A percentile compares a stretch with the other conserved stretches of the same genome.
Conservation (phyloP, 2,113 vertebrate species). For the Oceanodroma tethys region DNA sequence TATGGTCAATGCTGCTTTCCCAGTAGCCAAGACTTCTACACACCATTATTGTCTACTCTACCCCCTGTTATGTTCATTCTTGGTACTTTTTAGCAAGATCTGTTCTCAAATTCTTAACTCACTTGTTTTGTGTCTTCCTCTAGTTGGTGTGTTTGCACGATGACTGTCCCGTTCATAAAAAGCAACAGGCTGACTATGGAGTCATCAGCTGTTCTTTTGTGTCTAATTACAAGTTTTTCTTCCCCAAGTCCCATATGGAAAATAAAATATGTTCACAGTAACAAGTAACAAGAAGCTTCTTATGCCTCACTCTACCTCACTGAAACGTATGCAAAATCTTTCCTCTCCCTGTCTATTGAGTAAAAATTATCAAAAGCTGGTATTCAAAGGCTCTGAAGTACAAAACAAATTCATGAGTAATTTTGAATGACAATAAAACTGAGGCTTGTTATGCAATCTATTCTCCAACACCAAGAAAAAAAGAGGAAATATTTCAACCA, state of each 20-base stretch:
- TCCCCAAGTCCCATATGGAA: neutral
- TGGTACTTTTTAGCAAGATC: neutral
- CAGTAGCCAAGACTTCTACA: neutral
- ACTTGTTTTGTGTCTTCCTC: neutral
- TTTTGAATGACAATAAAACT: neutral
- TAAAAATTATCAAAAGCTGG: neutral
- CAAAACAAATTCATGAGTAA: neutral
- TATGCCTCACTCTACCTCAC: neutral
- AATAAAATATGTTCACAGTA: neutral
- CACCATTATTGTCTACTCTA: neutral
- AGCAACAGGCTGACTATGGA: neutral
- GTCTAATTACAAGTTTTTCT: neutral
- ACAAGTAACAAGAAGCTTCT: neutral
- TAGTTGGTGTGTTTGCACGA: neutral
- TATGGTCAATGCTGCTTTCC: neutral
- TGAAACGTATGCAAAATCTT: neutral
- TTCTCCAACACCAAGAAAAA: neutral
- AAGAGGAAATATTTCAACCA: neutral
- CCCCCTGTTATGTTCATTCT: neutral
- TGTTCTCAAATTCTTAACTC: neutral
- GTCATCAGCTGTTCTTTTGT: neutral
- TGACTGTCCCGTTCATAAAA: neutral
- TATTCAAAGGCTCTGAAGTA: neutral
- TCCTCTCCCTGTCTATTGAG: neutral
- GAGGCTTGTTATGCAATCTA: neutral